Evolutionary conservation across 53 echinoderm and acorn worm genomes (phyloP), one percentile per base, ranked within the genome.

Genomic region (Henricia sp.): DNA sequence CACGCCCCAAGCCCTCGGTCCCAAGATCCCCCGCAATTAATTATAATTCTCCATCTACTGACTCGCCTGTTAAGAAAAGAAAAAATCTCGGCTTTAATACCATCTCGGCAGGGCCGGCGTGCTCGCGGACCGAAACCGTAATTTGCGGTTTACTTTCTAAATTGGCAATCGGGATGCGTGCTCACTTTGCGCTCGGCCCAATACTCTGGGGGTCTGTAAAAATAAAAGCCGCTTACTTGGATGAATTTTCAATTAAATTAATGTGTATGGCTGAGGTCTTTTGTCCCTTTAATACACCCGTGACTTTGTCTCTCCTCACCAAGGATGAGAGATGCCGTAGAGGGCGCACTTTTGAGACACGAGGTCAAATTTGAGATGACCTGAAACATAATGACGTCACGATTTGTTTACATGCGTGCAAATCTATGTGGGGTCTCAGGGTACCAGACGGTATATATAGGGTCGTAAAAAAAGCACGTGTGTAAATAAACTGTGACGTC

Each of bases 21-120:
- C 39, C 57, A 58, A 41, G 76, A 76, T n/a, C 76, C 57, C 76
- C 58, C 76, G 76, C 76, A 76, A 76, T 76, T 76, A 76, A 76
- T 76, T 76, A 28, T 42, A 26, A 37, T 58, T 59, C 74, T 56
- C 32, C 16, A 24, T 2, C 65, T 60, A 32, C 4, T 0, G 33
- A 1, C 38, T 59, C n/a, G n/a, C n/a, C n/a, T n/a, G n/a, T n/a
- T n/a, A n/a, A n/a, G n/a, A n/a, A n/a, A n/a, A n/a, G n/a, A n/a
- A n/a, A n/a, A n/a, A n/a, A n/a, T n/a, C n/a, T n/a, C n/a, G n/a
- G n/a, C 75, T 11, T 39, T 27, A 56, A 41, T 57, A 38, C 39
- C 57, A 19, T 39, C 59, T 41, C 76, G n/a, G 41, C 76, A 58
- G 37, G 24, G 39, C 68, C 40, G 9, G n/a, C 36, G 34, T 38